Evolutionary conservation across 2,113 vertebrate genomes (phyloP).

Genomic region (Salvelinus alpinus): DNA sequence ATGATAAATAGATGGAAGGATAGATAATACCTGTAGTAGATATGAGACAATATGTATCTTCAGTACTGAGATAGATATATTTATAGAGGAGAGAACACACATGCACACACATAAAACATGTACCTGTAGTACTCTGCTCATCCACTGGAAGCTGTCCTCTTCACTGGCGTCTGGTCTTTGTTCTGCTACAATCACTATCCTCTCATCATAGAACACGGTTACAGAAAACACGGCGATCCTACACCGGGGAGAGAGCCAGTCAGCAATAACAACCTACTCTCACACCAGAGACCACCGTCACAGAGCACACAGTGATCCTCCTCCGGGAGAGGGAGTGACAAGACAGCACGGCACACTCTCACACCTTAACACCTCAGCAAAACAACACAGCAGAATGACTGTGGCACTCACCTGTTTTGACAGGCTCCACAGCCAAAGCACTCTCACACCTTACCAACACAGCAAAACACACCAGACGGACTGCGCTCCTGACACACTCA

Average conservation of each 20-base stretch:
- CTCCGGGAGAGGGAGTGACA: not conserved
- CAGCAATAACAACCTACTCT: slow-evolving; percentile 21
- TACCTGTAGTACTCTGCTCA: slow-evolving; percentile 96
- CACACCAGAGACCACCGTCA: slow-evolving; percentile 95
- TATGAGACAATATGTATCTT: too few species aligned
- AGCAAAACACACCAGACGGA: slow-evolving; percentile 81
- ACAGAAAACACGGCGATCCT: slow-evolving; percentile 98
- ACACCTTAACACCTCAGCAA: not conserved
- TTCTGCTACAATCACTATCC: slow-evolving; percentile 95
- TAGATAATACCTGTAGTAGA: too few species aligned
- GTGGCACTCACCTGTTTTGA: slow-evolving; percentile 85
- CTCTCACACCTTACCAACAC: slow-evolving; percentile 97
- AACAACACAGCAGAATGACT: not conserved
- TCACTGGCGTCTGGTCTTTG: slow-evolving; percentile 94
- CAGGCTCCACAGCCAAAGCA: slow-evolving; percentile 90
- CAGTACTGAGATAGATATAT: too few species aligned
- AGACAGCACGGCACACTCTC: too few species aligned
- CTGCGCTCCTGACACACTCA: slow-evolving; percentile 32
- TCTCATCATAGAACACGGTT: slow-evolving; percentile 94
- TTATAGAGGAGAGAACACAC: too few species aligned
- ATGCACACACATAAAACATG: too few species aligned
- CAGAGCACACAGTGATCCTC: slow-evolving; percentile 96
- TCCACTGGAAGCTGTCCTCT: slow-evolving; percentile 98
- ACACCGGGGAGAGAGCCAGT: slow-evolving; percentile 62
- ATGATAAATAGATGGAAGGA: too few species aligned